Evolutionary conservation across 2,113 vertebrate species (phyloP).

Genomic region (Chaetorhynchus papuensis): DNA sequence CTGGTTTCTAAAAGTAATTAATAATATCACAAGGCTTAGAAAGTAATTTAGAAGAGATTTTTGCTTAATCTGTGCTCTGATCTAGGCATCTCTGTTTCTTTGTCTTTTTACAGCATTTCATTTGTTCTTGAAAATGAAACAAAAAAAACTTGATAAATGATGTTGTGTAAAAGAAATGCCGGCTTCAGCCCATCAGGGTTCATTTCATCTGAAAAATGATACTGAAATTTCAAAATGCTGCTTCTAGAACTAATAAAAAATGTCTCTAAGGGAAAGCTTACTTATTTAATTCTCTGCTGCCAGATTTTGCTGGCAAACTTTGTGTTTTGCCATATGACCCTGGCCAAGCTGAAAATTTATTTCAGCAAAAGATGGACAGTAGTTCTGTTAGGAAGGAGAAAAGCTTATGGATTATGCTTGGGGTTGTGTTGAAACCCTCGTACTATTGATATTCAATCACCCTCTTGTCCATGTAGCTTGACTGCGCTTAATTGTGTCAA

Average conservation of each 20-base stretch:
- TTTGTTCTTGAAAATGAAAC: not conserved
- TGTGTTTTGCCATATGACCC: not conserved
- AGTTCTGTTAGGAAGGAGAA: not conserved
- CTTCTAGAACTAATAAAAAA: not conserved
- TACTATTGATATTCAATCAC: not conserved
- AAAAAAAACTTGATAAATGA: not conserved
- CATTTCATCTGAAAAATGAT: not conserved
- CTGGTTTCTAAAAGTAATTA: not conserved
- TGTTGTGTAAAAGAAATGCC: not conserved
- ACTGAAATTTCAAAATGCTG: not conserved
- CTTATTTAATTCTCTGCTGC: not conserved
- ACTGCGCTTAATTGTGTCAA: not conserved
- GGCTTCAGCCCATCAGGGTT: not conserved
- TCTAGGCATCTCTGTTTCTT: not conserved
- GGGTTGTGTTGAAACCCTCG: not conserved
- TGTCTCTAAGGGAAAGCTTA: not conserved
- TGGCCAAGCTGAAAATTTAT: not conserved
- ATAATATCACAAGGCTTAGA: not conserved
- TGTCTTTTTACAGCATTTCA: not conserved
- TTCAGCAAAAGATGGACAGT: not conserved
- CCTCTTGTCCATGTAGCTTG: not conserved
- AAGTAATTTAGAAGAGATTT: not conserved
- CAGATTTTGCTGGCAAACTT: not conserved
- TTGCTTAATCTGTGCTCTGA: not conserved
- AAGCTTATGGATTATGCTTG: not conserved